Evolutionary conservation across 2,113 vertebrate genomes (phyloP).

Genomic region (Acrocephalus arundinaceus): DNA sequence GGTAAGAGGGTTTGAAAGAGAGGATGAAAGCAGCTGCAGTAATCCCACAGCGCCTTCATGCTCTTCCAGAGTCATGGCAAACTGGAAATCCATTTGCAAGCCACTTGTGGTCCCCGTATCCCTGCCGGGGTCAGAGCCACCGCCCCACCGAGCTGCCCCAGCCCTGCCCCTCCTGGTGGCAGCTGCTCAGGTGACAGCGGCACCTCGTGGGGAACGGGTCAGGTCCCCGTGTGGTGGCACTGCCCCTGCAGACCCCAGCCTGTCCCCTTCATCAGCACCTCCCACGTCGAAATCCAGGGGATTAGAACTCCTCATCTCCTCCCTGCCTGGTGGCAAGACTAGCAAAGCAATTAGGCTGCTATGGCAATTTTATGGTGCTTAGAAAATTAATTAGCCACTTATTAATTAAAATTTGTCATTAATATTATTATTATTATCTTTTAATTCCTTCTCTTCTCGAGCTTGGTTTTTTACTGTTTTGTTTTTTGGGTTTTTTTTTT

Average conservation of each 20-base stretch:
- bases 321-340: constrained; percentile 15
- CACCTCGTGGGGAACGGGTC: accelerated
- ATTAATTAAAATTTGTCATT: constrained; percentile 51
- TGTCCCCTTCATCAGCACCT: not conserved
- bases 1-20: not conserved
- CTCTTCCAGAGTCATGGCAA: not conserved
- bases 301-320: not conserved
- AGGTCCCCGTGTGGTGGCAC: not conserved
- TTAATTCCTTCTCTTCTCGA: not conserved
- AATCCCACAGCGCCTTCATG: not conserved
- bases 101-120: not conserved
- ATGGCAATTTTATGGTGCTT: constrained; percentile 61
- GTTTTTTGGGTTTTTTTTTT: not conserved
- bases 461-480: not conserved
- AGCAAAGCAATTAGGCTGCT: constrained; percentile 47
- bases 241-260: not conserved
- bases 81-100: not conserved
- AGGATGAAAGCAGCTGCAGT: not conserved
- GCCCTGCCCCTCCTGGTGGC: not conserved
- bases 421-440: not conserved
- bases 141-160: accelerated
- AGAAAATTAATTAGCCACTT: constrained; percentile 17
- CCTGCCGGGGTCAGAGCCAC: not conserved
- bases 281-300: not conserved
- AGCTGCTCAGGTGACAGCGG: not conserved